These are phyloP conservation scores for Xestia sexstrigata DNA, from an alignment of 2,888 invertebrate species.

Conservation along the genomic window DNA sequence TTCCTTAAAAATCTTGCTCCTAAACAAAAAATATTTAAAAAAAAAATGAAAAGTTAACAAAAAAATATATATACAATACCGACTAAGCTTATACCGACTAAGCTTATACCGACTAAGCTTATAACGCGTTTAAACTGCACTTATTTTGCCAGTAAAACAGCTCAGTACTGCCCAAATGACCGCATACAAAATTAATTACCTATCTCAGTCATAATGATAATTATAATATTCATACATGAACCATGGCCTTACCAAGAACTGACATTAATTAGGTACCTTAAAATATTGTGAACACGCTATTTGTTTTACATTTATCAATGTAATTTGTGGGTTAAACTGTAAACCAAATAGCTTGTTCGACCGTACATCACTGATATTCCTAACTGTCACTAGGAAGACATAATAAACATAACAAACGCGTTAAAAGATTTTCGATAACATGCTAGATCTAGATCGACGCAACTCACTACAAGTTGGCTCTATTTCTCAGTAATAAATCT, in stretches of 20 bases:
- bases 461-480: constrained; percentile 41
- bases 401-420: constrained; percentile 55
- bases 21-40: too few species aligned
- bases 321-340: too few species aligned
- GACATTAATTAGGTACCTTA: constrained; percentile 40
- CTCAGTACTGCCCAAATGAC: background rate
- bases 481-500: constrained; percentile 54
- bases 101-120: too few species aligned
- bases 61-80: too few species aligned
- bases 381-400: constrained; percentile 58
- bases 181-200: background rate
- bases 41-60: too few species aligned
- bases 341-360: too few species aligned
- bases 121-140: too few species aligned
- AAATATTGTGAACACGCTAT: constrained; percentile 50
- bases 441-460: constrained; percentile 50
- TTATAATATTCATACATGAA: background rate
- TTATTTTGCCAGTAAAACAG: too few species aligned
- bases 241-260: constrained; percentile 11
- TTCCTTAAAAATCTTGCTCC: too few species aligned
- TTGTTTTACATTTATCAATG: too few species aligned
- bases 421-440: constrained; percentile 56
- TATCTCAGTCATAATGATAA: too few species aligned
- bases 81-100: too few species aligned
- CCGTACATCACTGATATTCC: constrained; percentile 57